phyloP scores from a whole-genome alignment of 2,888 invertebrate genomes.

The Heliconius cydno region DNA sequence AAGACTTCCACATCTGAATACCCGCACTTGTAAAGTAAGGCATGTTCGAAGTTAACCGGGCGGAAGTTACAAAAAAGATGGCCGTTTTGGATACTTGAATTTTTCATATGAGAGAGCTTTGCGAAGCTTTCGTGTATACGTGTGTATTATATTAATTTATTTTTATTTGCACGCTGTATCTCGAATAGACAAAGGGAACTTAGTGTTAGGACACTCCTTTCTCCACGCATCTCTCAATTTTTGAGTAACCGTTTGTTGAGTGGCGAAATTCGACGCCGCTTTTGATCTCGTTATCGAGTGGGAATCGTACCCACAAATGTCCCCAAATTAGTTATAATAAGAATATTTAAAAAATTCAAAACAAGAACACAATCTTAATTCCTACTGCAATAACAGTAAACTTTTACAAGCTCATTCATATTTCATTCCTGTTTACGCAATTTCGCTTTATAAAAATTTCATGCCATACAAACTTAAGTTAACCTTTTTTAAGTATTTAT shows the following conservation, averaged over 20 bases:
- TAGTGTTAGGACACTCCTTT: not conserved
- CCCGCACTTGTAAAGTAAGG: slow-evolving; percentile 26
- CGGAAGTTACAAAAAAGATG: slow-evolving; percentile 22
- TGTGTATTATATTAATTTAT: not conserved
- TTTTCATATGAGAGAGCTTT: slow-evolving; percentile 24
- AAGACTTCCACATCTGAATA: slow-evolving; percentile 33
- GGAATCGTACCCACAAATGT: not conserved
- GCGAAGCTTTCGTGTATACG: not conserved
- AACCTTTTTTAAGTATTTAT: slow-evolving; percentile 52
- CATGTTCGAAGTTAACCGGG: slow-evolving; percentile 30
- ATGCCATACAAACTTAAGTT: slow-evolving; percentile 39
- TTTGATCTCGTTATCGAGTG: not conserved
- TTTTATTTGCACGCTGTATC: not conserved
- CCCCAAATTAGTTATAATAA: not conserved
- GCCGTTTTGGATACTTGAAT: slow-evolving; percentile 26
- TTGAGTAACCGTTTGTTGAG: not conserved
- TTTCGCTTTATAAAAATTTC: slow-evolving; percentile 46
- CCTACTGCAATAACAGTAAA: slow-evolving; percentile 51
- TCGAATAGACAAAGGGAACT: not conserved
- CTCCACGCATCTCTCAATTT: not conserved
- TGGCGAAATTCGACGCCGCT: not conserved
- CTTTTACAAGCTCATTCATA: slow-evolving; percentile 45
- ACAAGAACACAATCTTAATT: slow-evolving; percentile 46
- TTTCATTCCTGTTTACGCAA: slow-evolving; percentile 37
- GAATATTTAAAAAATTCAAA: slow-evolving; percentile 9